These are phyloP conservation scores for Cephus rjabovi DNA, from an alignment of 2,888 invertebrate genomes.

Conservation along the genomic window DNA sequence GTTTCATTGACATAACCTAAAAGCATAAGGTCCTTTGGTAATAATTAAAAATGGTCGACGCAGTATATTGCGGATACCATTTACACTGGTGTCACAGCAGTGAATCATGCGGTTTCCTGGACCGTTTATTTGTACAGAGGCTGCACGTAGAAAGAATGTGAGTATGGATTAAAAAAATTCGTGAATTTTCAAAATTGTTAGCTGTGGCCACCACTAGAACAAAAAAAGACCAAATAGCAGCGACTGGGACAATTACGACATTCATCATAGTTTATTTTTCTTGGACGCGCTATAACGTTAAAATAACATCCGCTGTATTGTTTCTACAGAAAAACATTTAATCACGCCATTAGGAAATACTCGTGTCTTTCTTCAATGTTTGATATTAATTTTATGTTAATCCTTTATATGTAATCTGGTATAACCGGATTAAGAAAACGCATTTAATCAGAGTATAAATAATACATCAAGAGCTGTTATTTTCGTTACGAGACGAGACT, in stretches of 20 bases:
- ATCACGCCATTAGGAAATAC: too few species aligned
- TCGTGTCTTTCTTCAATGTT: too few species aligned
- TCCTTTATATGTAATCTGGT: too few species aligned
- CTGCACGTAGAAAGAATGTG: background rate
- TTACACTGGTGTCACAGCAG: background rate
- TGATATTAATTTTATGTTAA: too few species aligned
- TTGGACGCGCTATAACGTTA: background rate
- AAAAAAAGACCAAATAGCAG: background rate
- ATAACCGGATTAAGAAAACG: too few species aligned
- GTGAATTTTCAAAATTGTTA: background rate
- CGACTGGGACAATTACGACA: background rate
- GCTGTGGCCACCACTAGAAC: background rate
- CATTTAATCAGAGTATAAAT: too few species aligned
- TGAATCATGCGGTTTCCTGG: background rate
- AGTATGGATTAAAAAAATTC: background rate
- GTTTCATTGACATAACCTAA: too few species aligned
- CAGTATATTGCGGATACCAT: background rate
- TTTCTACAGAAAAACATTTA: too few species aligned
- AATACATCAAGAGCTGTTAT: too few species aligned
- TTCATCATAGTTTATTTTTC: background rate
- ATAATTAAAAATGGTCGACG: too few species aligned
- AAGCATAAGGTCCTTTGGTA: too few species aligned
- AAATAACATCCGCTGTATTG: background rate
- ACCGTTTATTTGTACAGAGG: slow-evolving; percentile 10
- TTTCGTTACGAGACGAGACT: too few species aligned